These are phyloP conservation scores for Lanius ludovicianus DNA, from an alignment of 2,113 vertebrate species.

Conservation along the genomic window DNA sequence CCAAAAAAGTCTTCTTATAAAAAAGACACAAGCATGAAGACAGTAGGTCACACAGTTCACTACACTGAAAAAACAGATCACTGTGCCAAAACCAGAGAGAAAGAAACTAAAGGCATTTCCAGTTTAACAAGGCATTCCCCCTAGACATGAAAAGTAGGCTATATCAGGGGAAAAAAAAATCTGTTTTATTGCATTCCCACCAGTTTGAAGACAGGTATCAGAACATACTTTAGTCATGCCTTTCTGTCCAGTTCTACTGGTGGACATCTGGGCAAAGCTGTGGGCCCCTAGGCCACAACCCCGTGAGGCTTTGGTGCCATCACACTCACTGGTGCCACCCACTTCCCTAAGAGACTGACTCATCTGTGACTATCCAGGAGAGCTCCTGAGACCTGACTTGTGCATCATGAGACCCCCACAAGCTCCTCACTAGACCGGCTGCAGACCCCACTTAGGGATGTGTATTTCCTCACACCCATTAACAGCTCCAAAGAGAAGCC, in stretches of 20 bases:
- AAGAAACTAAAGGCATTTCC: not conserved
- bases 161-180: not conserved
- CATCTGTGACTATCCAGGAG: not conserved
- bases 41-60: not conserved
- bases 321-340: accelerated
- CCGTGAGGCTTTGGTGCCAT: not conserved
- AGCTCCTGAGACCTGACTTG: not conserved
- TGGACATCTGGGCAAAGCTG: not conserved
- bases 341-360: not conserved
- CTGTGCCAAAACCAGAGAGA: not conserved
- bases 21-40: not conserved
- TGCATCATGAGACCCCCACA: not conserved
- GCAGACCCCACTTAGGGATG: not conserved
- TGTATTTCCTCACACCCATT: not conserved
- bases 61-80: not conserved
- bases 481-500: not conserved
- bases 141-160: not conserved
- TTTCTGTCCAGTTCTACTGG: not conserved
- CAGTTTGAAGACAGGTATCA: not conserved
- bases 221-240: not conserved
- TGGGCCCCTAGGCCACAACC: not conserved
- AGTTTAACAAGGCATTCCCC: not conserved
- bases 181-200: not conserved
- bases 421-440: not conserved
- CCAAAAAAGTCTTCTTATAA: not conserved